Conservation (phyloP, 2,888 invertebrate species). For the Caenorhabditis becei region DNA sequence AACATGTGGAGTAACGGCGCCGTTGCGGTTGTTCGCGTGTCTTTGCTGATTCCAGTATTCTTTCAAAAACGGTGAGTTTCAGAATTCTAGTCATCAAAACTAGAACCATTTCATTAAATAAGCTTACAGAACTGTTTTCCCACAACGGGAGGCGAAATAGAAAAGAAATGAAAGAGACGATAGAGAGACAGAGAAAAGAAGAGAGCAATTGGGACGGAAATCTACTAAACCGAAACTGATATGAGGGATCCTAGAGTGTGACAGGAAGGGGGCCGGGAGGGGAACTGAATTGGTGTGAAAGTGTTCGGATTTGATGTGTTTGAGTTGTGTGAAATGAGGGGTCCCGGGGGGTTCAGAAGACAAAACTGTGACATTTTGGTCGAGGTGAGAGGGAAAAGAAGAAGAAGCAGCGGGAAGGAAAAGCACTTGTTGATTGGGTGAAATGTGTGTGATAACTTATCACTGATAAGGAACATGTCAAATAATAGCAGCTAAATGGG, state of each 20-base stretch:
- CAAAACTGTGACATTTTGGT: background rate
- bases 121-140: background rate
- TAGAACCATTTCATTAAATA: no score
- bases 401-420: background rate
- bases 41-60: no score
- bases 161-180: background rate
- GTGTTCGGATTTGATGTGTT: background rate
- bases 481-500: background rate
- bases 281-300: background rate
- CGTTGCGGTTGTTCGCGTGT: no score
- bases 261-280: background rate
- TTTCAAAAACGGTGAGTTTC: no score
- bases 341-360: background rate
- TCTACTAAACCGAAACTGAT: conserved; percentile 19
- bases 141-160: background rate
- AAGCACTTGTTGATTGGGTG: background rate
- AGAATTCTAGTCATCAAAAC: no score
- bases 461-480: background rate
- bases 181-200: conserved; percentile 1
- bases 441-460: background rate
- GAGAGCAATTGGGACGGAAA: conserved; percentile 1
- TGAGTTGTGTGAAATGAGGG: background rate
- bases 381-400: background rate
- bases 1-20: no score
- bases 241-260: background rate